Evolutionary conservation across 2,888 invertebrate species (phyloP).

Genomic region (Acronicta aceris): DNA sequence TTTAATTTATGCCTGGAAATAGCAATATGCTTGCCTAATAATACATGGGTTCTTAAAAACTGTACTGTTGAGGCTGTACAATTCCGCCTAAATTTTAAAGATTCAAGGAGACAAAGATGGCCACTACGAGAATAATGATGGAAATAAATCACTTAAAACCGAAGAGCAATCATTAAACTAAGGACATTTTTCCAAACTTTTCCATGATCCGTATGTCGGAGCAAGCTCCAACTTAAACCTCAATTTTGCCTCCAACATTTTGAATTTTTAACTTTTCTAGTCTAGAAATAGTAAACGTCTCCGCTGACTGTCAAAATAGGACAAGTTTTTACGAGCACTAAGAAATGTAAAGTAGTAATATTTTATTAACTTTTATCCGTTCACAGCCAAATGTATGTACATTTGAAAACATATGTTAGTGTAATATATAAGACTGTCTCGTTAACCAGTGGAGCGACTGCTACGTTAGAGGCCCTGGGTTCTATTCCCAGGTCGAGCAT

Average conservation of each 20-base stretch:
- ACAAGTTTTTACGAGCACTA: constrained; percentile 24
- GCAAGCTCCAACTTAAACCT: constrained; percentile 22
- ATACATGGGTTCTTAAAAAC: no score
- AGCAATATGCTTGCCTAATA: no score
- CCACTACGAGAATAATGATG: constrained; percentile 4
- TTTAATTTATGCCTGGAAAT: no score
- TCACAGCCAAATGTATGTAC: not conserved
- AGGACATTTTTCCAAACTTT: constrained; percentile 37
- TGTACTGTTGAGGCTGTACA: no score
- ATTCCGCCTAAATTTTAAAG: no score
- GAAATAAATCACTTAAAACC: constrained; percentile 15
- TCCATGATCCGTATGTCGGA: constrained; percentile 29
- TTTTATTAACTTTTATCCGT: constrained; percentile 2
- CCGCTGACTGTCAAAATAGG: not conserved
- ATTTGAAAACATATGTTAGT: not conserved
- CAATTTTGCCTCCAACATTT: constrained; percentile 28
- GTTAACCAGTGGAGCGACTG: no score
- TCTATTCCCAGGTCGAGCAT: no score
- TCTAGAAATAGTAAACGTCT: constrained; percentile 14
- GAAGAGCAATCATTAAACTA: constrained; percentile 6
- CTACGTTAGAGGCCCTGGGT: no score
- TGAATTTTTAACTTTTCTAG: constrained; percentile 33
- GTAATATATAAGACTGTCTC: no score
- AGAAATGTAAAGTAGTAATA: constrained; percentile 19
- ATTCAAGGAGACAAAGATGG: not conserved